Conservation (phyloP, 2,797 vertebrate species). For the Poecilia velifera region DNA sequence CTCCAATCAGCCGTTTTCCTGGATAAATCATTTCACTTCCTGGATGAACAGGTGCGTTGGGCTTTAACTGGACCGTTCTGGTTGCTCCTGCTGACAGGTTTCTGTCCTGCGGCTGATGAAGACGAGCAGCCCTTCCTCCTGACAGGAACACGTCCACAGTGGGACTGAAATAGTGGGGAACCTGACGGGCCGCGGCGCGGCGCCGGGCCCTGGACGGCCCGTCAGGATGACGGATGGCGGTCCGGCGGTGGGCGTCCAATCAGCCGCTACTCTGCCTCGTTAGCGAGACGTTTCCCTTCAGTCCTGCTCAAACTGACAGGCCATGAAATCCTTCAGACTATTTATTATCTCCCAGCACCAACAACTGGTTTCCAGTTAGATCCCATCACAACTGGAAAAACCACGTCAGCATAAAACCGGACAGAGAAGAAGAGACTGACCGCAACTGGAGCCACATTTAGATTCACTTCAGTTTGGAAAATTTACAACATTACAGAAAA, state of each 20-base stretch:
- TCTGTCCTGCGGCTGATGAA: neutral
- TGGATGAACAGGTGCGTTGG: neutral
- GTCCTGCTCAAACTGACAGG: neutral
- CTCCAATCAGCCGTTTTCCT: neutral
- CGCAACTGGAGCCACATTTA: neutral
- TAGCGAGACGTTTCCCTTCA: neutral
- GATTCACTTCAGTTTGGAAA: too few relatives aligned
- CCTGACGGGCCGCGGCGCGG: neutral
- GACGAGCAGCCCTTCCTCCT: neutral
- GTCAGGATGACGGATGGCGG: neutral
- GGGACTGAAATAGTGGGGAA: neutral
- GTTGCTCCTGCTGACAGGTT: neutral
- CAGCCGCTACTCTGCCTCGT: too few relatives aligned
- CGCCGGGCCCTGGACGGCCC: neutral
- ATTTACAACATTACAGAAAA: too few relatives aligned
- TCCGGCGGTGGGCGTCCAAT: too few relatives aligned
- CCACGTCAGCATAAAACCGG: neutral
- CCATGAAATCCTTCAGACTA: neutral
- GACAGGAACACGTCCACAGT: conserved; percentile 1
- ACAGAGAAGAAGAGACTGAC: too few relatives aligned
- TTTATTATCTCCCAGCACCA: neutral
- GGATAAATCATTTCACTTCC: neutral
- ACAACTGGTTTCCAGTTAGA: neutral
- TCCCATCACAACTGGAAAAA: neutral
- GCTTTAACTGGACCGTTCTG: neutral